phyloP scores from a whole-genome alignment of 2,888 invertebrate species.

The Nymphalis urticae region DNA sequence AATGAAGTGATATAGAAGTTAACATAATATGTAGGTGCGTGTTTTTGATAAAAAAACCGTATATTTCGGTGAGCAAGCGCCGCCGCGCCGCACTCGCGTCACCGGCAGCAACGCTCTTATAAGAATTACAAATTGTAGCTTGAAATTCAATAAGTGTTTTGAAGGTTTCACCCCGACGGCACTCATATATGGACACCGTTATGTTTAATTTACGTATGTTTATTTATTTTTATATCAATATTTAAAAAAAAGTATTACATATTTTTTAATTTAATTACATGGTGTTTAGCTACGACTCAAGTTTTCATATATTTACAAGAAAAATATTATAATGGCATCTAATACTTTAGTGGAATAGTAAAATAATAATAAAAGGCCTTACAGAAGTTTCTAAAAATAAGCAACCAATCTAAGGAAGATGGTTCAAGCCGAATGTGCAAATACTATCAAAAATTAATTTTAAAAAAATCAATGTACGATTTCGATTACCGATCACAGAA shows the following conservation, averaged over 20 bases:
- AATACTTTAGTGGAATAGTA: too few species aligned
- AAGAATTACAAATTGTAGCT: constrained; percentile 55
- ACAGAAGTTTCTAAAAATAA: too few species aligned
- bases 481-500: too few species aligned
- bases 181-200: constrained; percentile 39
- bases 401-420: too few species aligned
- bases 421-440: too few species aligned
- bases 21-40: constrained; percentile 19
- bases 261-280: too few species aligned
- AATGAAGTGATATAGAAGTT: constrained; percentile 3
- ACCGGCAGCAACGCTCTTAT: constrained; percentile 42
- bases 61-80: constrained; percentile 29
- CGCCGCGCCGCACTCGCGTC: constrained; percentile 35
- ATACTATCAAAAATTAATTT: too few species aligned
- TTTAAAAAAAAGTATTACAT: neutral
- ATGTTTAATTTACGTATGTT: constrained; percentile 32
- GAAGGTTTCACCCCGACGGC: constrained; percentile 44
- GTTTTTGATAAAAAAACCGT: constrained; percentile 32
- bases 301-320: too few species aligned
- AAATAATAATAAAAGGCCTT: too few species aligned
- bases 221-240: neutral
- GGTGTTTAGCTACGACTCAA: too few species aligned
- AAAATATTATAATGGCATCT: too few species aligned
- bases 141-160: constrained; percentile 55
- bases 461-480: too few species aligned